Evolutionary conservation across 2,113 vertebrate genomes (phyloP).

Genomic region (Forbesichthys papilliferus): DNA sequence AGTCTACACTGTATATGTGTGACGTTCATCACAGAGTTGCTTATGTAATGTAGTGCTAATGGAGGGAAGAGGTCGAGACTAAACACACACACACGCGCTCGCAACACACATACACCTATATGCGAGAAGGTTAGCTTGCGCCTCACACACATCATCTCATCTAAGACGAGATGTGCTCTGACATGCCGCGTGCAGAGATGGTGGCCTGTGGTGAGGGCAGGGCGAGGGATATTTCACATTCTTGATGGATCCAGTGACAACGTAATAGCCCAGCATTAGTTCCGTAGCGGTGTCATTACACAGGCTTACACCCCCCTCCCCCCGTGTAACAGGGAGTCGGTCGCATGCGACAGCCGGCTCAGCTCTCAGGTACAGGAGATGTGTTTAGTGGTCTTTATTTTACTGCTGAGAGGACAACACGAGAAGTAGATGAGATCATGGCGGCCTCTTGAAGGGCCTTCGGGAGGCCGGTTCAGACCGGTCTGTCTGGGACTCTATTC

Average conservation of each 20-base stretch:
- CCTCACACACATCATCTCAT: conserved; percentile 34
- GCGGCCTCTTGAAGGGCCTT: no score
- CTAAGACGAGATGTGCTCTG: conserved; percentile 57
- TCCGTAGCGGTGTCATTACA: conserved; percentile 34
- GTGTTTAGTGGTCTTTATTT: neutral
- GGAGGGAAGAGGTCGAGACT: no score
- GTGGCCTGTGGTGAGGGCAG: conserved; percentile 39
- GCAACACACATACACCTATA: neutral
- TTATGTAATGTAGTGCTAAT: no score
- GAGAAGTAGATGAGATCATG: no score
- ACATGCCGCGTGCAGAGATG: conserved; percentile 50
- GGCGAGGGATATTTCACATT: conserved; percentile 55
- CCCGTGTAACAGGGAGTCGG: neutral
- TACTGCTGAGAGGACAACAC: no score
- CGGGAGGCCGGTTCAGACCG: no score
- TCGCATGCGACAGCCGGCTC: neutral
- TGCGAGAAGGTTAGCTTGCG: neutral
- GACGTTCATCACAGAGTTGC: no score
- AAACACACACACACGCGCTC: neutral
- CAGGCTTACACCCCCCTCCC: neutral
- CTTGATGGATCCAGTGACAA: conserved; percentile 58
- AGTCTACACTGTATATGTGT: no score
- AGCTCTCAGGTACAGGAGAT: neutral
- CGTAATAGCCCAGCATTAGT: conserved; percentile 51
- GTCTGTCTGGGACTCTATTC: no score